phyloP scores from a whole-genome alignment of 2,113 vertebrate genomes.

The Varanus salvator region DNA sequence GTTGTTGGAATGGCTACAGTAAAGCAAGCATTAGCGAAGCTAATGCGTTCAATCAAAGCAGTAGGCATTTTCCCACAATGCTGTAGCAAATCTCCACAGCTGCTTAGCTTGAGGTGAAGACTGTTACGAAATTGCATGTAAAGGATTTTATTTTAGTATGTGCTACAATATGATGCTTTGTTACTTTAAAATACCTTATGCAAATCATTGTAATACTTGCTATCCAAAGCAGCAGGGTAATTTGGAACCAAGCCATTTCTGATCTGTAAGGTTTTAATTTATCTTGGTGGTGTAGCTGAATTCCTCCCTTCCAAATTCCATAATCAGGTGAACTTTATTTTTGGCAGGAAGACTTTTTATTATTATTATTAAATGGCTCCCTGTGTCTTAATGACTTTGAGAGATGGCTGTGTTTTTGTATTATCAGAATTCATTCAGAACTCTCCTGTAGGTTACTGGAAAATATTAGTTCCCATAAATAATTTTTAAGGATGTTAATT shows the following conservation, averaged over 20 bases:
- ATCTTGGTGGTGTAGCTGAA: conserved; percentile 24
- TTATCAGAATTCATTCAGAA: conserved; percentile 5
- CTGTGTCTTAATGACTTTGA: background rate
- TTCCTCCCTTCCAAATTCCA: conserved; percentile 21
- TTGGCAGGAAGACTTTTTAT: conserved; percentile 6
- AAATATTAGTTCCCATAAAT: background rate
- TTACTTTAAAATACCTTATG: conserved; percentile 14
- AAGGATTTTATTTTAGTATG: background rate
- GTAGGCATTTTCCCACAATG: conserved; percentile 39
- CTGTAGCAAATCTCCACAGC: background rate
- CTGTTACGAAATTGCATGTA: conserved; percentile 14
- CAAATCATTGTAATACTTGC: conserved; percentile 30
- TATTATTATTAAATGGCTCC: conserved; percentile 6
- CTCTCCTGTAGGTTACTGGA: background rate
- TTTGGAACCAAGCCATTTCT: conserved; percentile 27
- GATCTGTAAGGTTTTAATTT: conserved; percentile 33
- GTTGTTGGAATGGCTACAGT: rapidly evolving
- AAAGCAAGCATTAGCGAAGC: background rate
- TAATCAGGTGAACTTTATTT: conserved; percentile 1
- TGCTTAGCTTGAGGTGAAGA: conserved; percentile 19
- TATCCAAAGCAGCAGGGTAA: conserved; percentile 21
- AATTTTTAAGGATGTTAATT: conserved; percentile 31
- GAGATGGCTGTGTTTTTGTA: background rate
- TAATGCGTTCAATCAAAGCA: background rate
- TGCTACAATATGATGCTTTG: background rate